phyloP scores from a whole-genome alignment of 2,797 vertebrate genomes.

The Darevskia nairensis region DNA sequence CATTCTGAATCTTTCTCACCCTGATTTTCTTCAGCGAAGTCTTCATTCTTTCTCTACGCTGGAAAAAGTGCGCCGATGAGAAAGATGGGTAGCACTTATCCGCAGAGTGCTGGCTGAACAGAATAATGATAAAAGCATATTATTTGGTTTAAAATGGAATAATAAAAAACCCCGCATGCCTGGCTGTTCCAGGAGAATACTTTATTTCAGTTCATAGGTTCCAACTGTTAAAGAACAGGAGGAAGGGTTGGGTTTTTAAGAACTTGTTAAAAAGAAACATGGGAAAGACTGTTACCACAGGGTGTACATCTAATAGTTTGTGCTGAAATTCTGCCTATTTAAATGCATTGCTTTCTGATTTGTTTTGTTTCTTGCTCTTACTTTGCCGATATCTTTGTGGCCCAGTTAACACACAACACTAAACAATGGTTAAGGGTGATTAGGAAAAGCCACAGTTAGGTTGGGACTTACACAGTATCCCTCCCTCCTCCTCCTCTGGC shows the following conservation, averaged over 20 bases:
- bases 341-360: neutral
- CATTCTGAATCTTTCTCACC: conserved; percentile 36
- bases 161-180: neutral
- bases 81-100: conserved; percentile 18
- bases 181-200: neutral
- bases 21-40: conserved; percentile 32
- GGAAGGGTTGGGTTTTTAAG: conserved; percentile 15
- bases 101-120: neutral
- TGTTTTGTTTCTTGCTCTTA: neutral
- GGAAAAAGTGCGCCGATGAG: neutral
- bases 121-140: conserved; percentile 24
- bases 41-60: conserved; percentile 3
- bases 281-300: neutral
- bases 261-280: conserved; percentile 28
- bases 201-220: conserved; percentile 18
- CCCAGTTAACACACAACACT: neutral
- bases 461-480: neutral
- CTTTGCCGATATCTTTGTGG: neutral
- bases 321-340: conserved; percentile 11
- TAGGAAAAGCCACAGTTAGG: neutral
- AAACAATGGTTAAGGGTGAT: neutral
- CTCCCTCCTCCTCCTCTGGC: neutral
- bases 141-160: conserved; percentile 38
- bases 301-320: conserved; percentile 10
- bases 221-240: conserved; percentile 2